Conservation (phyloP, 1,140 invertebrate species). For the Chionoecetes opilio region DNA sequence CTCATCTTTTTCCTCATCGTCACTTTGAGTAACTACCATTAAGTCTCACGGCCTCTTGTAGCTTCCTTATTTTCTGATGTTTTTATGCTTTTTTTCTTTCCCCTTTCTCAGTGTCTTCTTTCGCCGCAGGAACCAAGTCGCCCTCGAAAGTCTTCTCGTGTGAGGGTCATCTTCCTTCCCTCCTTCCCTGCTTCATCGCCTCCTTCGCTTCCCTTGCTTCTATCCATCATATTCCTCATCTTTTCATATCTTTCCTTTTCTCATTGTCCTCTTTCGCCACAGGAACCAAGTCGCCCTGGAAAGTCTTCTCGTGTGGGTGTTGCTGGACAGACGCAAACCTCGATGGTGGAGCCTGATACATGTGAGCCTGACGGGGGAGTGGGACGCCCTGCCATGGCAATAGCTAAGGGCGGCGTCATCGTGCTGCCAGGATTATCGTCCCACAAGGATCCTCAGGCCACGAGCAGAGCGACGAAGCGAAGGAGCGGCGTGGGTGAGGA, state of each 20-base stretch:
- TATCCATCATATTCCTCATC: not conserved
- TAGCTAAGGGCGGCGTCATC: slow-evolving; percentile 55
- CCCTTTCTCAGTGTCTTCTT: not conserved
- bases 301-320: slow-evolving; percentile 56
- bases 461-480: not conserved
- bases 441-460: slow-evolving; percentile 34
- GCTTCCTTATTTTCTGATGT: not conserved
- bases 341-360: not conserved
- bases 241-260: not conserved
- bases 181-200: no score
- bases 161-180: slow-evolving; percentile 32
- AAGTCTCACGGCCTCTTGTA: no score
- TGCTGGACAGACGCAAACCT: slow-evolving; percentile 44
- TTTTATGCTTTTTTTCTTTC: not conserved
- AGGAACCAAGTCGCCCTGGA: slow-evolving; percentile 62
- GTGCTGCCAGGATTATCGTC: slow-evolving; percentile 56
- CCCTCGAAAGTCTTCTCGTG: slow-evolving; percentile 48
- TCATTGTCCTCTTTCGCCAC: not conserved
- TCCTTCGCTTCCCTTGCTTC: not conserved
- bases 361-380: slow-evolving; percentile 32
- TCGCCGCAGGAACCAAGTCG: slow-evolving; percentile 61
- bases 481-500: slow-evolving; percentile 24
- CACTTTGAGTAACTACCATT: no score
- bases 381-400: not conserved
- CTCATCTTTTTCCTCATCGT: no score